phyloP scores from a whole-genome alignment of 2,888 invertebrate genomes.

The Lordiphosa fenestrarum region DNA sequence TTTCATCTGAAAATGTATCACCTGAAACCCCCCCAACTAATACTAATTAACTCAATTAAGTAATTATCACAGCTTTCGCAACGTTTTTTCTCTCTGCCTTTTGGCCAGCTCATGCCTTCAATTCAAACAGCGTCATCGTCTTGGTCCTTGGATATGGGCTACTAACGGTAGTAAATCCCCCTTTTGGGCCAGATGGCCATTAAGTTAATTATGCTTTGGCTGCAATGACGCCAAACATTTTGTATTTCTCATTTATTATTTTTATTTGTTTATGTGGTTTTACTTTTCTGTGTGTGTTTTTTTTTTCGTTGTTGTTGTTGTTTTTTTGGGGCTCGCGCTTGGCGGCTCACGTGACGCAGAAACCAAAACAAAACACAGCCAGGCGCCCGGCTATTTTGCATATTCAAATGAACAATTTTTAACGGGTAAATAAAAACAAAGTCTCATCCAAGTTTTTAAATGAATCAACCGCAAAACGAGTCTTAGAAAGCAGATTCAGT shows the following conservation, averaged over 20 bases:
- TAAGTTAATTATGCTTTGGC: constrained; percentile 2
- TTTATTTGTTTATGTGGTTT: constrained; percentile 10
- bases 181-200: not conserved
- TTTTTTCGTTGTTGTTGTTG: constrained; percentile 25
- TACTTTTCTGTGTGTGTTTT: constrained; percentile 17
- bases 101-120: too few species aligned
- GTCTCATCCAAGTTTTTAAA: constrained; percentile 5
- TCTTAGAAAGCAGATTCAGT: constrained; percentile 32
- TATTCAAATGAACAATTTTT: constrained; percentile 58
- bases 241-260: constrained; percentile 13
- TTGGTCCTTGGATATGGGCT: too few species aligned
- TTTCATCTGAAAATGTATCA: too few species aligned
- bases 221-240: constrained; percentile 9
- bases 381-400: constrained; percentile 65
- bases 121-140: too few species aligned
- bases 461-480: constrained; percentile 52
- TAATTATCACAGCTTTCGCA: too few species aligned
- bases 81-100: too few species aligned
- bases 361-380: constrained; percentile 35
- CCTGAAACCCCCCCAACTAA: too few species aligned
- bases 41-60: too few species aligned
- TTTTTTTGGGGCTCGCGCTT: constrained; percentile 21
- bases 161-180: constrained; percentile 4
- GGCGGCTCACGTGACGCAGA: constrained; percentile 51
- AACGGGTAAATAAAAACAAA: constrained; percentile 31